Evolutionary conservation across 2,888 invertebrate genomes (phyloP), one percentile per base, ranked within the genome.

Genomic region (Tridacna gigas): DNA sequence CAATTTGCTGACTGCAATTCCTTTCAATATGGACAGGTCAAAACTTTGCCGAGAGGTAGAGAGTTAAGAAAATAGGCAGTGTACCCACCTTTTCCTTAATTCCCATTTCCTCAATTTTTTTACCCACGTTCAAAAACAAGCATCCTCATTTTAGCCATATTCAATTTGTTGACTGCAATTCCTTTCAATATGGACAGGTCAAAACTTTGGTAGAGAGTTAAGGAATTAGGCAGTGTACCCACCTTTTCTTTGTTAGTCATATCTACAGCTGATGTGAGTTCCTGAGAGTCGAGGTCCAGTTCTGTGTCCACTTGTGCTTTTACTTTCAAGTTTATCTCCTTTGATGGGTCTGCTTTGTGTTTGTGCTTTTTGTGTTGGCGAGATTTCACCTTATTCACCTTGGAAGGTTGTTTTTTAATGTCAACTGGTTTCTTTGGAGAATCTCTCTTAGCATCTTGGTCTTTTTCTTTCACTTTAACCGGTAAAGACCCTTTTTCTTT

Each of bases 241-340:
- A 93, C 93, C 92, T 93, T 94, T 82, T 93, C 91, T 80, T 93
- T 92, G 73, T 93, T 94, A 74, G 92, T 93, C 80, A 94, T 89
- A 67, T 94, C 94, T 15, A 93, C 92, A 48, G 94, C 94, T 74
- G 93, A 94, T 51, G 92, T 90, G 28, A 92, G 78, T 69, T 93
- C 93, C 86, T 89, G 88, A 61, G 90, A 83, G 45, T 90, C 86
- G 18, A 90, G 79, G 45, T 90, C 90, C 69, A 88, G 83, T 67
- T 89, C 88, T 63, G 88, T 89, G 83, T 89, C 90, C 65, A 83
- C 88, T 51, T 90, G 80, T 12, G 90, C 90, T 69, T 91, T 90
- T 56, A 87, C 66, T 66, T 89, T 84, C 28, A 89, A 77, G 45
- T 84, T 86, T 26, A 65, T 77, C 20, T 79, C 82, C 26, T 74